phyloP scores from a whole-genome alignment of 2,113 vertebrate species.

The Hemiscyllium ocellatum region DNA sequence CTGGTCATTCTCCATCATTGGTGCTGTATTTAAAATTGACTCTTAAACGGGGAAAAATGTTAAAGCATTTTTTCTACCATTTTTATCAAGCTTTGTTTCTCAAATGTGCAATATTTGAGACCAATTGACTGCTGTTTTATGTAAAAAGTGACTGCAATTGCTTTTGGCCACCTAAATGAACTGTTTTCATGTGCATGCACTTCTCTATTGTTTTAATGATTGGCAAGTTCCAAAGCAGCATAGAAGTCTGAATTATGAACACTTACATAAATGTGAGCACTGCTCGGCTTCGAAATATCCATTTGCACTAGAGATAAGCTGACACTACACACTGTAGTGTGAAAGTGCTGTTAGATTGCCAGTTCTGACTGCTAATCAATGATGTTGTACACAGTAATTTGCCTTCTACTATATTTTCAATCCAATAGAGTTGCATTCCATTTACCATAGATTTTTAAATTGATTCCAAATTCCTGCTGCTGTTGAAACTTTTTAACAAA shows the following conservation, averaged over 20 bases:
- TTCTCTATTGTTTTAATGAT: neutral
- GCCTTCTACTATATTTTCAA: neutral
- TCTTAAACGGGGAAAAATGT: no score
- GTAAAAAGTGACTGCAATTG: no score
- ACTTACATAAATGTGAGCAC: neutral
- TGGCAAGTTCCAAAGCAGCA: neutral
- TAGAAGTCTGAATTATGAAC: neutral
- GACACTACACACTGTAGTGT: neutral
- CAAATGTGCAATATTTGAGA: neutral
- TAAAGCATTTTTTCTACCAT: no score
- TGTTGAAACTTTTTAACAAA: neutral
- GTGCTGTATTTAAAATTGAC: neutral
- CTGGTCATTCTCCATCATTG: neutral
- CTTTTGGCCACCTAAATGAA: neutral
- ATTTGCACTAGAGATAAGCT: neutral
- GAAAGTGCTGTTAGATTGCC: neutral
- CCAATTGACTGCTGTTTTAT: neutral
- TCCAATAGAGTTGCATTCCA: neutral
- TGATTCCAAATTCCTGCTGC: neutral
- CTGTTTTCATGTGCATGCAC: neutral
- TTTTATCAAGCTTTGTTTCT: neutral
- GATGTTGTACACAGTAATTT: neutral
- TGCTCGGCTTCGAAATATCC: neutral
- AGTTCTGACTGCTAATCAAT: neutral
- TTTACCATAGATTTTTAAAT: neutral